A percentile compares a stretch with the other conserved stretches of the same genome.
These are phyloP conservation scores for Hirudinaria manillensis DNA, from an alignment of 2,888 invertebrate species.

Conservation along the genomic window DNA sequence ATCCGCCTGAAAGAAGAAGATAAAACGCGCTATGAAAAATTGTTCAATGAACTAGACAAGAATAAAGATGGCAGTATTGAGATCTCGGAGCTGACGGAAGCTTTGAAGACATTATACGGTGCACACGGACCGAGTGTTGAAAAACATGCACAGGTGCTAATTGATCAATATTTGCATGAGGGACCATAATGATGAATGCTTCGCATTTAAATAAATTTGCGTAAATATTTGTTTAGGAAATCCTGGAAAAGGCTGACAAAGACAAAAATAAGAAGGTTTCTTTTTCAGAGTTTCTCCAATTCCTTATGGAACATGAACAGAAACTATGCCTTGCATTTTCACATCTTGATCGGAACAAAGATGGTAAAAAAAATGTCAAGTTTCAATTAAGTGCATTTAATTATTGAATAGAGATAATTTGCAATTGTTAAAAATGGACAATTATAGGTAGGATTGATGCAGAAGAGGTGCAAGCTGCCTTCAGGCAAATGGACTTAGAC, in stretches of 20 bases:
- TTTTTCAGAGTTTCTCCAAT: conserved; percentile 84
- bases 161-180: too few species aligned
- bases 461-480: conserved; percentile 81
- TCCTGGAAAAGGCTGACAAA: conserved; percentile 37
- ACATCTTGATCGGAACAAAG: conserved; percentile 83
- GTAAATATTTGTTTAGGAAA: conserved; percentile 34
- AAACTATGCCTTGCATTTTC: conserved; percentile 83
- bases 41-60: conserved; percentile 36
- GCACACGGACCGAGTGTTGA: not conserved
- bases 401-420: not conserved
- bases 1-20: conserved; percentile 12
- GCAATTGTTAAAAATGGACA: not conserved
- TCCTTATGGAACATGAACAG: conserved; percentile 88
- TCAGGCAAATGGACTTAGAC: conserved; percentile 79
- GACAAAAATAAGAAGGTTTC: conserved; percentile 58
- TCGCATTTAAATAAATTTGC: not conserved
- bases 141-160: conserved; percentile 3
- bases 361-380: conserved; percentile 66
- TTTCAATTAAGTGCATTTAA: not conserved
- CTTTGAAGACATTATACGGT: conserved; percentile 29
- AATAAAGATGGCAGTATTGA: conserved; percentile 40
- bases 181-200: not conserved
- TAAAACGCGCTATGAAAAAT: conserved; percentile 31
- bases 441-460: conserved; percentile 56
- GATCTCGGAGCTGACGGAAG: conserved; percentile 35